Conservation (phyloP, 2,797 vertebrate species). For the Syngnathus rostellatus region DNA sequence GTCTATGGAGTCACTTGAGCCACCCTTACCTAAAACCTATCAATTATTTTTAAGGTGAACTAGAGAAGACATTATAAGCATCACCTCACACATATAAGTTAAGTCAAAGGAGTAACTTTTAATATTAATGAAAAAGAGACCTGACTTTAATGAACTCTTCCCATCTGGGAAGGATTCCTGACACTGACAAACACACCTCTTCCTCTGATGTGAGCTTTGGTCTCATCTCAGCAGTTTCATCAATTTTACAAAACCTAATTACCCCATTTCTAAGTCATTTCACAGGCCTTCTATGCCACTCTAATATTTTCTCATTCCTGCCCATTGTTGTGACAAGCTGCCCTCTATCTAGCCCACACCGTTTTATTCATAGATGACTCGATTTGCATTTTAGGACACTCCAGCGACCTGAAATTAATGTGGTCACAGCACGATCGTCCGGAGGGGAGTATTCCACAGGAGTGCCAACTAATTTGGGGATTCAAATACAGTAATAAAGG, state of each 20-base stretch:
- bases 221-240: background rate
- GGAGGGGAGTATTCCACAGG: constrained; percentile 32
- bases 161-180: background rate
- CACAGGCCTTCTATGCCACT: constrained; percentile 2
- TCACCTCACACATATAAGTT: constrained; percentile 1
- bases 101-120: constrained; percentile 2
- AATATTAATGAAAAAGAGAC: background rate
- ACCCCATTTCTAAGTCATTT: constrained; percentile 13
- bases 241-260: background rate
- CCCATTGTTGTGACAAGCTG: constrained; percentile 21
- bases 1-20: background rate
- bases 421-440: constrained; percentile 28
- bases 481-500: constrained; percentile 37
- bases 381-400: constrained; percentile 21
- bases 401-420: constrained; percentile 28
- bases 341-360: constrained; percentile 22
- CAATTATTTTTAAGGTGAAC: background rate
- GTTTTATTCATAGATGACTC: constrained; percentile 29
- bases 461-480: constrained; percentile 29
- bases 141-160: background rate
- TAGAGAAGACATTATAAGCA: background rate
- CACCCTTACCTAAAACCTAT: background rate
- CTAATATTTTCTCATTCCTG: constrained; percentile 12
- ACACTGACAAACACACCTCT: background rate
- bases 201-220: background rate